These are phyloP conservation scores for Montipora foliosa DNA, from an alignment of 64 coral and sea anemone species.

Conservation along the genomic window DNA sequence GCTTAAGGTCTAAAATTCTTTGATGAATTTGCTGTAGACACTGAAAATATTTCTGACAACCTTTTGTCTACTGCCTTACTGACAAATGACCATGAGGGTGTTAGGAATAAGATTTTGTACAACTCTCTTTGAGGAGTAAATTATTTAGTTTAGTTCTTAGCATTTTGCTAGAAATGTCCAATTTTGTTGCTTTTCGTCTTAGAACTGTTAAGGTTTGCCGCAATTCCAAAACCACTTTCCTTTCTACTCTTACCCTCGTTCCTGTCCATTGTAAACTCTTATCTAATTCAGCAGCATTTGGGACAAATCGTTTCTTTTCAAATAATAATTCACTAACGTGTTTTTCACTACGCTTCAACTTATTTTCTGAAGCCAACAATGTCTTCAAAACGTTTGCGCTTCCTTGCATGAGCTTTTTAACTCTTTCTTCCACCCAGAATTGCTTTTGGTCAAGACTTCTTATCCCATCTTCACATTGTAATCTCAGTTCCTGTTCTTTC, in stretches of 20 bases:
- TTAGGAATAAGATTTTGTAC: not conserved
- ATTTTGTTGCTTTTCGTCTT: not conserved
- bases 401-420: not conserved
- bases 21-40: too few species aligned
- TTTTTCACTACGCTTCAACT: not conserved
- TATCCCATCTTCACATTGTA: not conserved
- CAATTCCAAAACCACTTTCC: not conserved
- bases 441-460: not conserved
- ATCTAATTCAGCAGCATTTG: not conserved
- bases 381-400: slow-evolving; percentile 1
- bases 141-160: slow-evolving; percentile 3
- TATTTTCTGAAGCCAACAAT: not conserved
- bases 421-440: not conserved
- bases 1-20: too few species aligned
- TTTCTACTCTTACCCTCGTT: not conserved
- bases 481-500: not conserved
- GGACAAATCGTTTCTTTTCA: not conserved
- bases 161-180: slow-evolving; percentile 20
- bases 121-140: not conserved
- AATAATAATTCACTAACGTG: not conserved
- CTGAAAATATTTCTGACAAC: too few species aligned
- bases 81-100: not conserved
- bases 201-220: not conserved
- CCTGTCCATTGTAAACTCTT: too few species aligned
- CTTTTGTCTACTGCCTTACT: too few species aligned